Percentiles rank a stretch among this genome's conserved stretches.
Conservation (phyloP, 2,797 vertebrate genomes). For the Strix occidentalis region DNA sequence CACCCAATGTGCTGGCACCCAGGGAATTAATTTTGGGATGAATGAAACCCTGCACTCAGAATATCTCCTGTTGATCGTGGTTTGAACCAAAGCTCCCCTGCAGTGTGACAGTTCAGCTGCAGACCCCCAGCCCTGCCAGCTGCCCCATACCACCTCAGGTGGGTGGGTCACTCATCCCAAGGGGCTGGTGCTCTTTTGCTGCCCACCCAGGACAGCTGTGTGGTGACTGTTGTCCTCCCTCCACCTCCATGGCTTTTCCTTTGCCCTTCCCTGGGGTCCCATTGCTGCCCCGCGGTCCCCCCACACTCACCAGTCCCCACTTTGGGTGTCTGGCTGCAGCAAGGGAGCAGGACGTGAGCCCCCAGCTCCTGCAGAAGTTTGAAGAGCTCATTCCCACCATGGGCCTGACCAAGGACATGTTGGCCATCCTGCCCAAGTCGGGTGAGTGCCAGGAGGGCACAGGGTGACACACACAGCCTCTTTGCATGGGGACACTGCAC, state of each 20-base stretch:
- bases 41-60: not conserved
- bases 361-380: conserved; percentile 19
- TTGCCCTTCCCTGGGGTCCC: not conserved
- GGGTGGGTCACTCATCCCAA: rapidly evolving
- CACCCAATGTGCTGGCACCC: not conserved
- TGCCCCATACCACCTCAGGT: not conserved
- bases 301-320: not conserved
- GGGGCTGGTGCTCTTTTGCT: not conserved
- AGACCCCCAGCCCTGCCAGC: not conserved
- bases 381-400: not conserved
- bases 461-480: rapidly evolving
- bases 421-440: not conserved
- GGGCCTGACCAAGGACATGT: not conserved
- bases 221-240: not conserved
- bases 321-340: not conserved
- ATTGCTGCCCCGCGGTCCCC: rapidly evolving
- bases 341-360: not conserved
- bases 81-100: not conserved
- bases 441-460: not conserved
- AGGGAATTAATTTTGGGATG: not conserved
- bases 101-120: not conserved
- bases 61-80: rapidly evolving
- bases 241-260: not conserved
- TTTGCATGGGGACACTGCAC: rapidly evolving
- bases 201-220: not conserved